Base-by-base conservation (phyloP, 2,113 vertebrate genomes). In the Phyllostomus discolor region DNA sequence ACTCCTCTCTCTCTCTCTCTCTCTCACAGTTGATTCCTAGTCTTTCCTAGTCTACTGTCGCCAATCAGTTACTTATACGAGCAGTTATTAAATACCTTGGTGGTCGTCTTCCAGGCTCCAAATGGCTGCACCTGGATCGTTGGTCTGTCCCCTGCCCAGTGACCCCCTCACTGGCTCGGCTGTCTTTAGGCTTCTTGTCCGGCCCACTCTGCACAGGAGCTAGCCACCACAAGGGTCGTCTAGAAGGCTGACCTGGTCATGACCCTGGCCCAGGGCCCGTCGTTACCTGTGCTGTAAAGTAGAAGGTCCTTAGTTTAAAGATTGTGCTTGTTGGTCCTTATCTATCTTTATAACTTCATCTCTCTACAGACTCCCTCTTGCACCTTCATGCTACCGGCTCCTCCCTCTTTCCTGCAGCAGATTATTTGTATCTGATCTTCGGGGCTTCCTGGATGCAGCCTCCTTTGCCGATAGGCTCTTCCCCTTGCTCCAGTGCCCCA, bases 351-450 rank as follows among this genome's bases (percentile, higher is more conserved):
- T 3, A 15, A 26, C 5, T 46, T 7, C 2, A 10, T 16, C 22
- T 89, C 33, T 22, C 8, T 26, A 10, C 5, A 79, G 46, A 75
- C 22, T 24, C 28, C 7, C 7, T 11, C 62, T 54, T 4, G 0
- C 7, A 12, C 1, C 10, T 33, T 64, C 52, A 4, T 76, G 41
- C 78, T 5, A 1, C n/a, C 15, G 20, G 10, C 19, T 22, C 14
- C 14, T 10, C 24, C 10, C 26, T 28, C 7, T 4, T 12, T 59
- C 69, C 52, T 19, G 14, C 1, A 0, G 8, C 14, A 28, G 14
- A 33, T 4, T 31, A 0, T 4, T 4, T 0, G 1, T 0, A 24
- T 15, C 11, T 19, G 26, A 22, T 9, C 2, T 10, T 16, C 31
- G 7, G 8, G n/a, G 7, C 15, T 35, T 14, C 19, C 43, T 26